Evolutionary conservation across 2,888 invertebrate genomes (phyloP).

Genomic region (Scelioninae gen. 2): DNA sequence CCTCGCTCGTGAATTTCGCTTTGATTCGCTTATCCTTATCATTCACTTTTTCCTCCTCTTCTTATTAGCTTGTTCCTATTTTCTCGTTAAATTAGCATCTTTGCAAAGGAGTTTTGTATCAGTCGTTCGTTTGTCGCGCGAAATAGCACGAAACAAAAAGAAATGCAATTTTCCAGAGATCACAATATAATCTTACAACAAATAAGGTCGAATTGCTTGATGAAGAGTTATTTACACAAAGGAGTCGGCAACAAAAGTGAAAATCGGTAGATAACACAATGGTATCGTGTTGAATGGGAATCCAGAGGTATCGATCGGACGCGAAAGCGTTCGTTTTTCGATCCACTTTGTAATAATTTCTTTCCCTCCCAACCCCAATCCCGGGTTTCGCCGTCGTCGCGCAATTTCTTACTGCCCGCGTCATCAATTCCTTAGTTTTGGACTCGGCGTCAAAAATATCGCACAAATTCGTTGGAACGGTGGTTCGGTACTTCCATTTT

Average conservation of each 20-base stretch:
- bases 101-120: conserved; percentile 28
- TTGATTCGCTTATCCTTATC: conserved; percentile 41
- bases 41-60: conserved; percentile 5
- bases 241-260: conserved; percentile 14
- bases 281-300: conserved; percentile 31
- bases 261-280: conserved; percentile 20
- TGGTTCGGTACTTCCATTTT: conserved; percentile 6
- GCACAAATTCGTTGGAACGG: conserved; percentile 41
- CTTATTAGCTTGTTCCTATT: conserved; percentile 3
- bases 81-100: conserved; percentile 31
- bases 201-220: conserved; percentile 45
- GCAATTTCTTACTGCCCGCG: conserved; percentile 36
- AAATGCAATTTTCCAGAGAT: conserved; percentile 49
- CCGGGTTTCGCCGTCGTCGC: not conserved
- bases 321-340: conserved; percentile 12
- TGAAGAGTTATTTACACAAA: conserved; percentile 50
- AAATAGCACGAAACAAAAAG: conserved; percentile 34
- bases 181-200: conserved; percentile 46
- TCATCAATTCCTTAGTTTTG: conserved; percentile 56
- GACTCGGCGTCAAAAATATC: conserved; percentile 45
- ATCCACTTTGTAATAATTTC: conserved; percentile 12
- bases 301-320: conserved; percentile 30
- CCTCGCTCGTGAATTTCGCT: conserved; percentile 31
- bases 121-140: conserved; percentile 38
- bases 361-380: too few species aligned